Evolutionary conservation across 2,113 vertebrate species (phyloP), one percentile per base, ranked within the genome.

Genomic region (Malaclemys terrapin): DNA sequence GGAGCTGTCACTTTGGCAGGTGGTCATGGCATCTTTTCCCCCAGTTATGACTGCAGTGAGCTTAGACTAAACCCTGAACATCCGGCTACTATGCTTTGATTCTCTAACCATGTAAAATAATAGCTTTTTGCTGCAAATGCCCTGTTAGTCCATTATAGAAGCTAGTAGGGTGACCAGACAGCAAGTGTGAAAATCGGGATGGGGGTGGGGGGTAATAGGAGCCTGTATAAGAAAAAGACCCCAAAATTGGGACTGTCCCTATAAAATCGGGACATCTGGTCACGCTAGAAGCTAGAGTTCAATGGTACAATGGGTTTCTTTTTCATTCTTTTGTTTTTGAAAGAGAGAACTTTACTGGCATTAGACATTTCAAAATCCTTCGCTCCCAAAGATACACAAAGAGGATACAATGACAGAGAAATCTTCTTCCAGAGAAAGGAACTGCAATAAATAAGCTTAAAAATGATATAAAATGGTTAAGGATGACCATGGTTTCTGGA

Each of bases 51-150:
- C 95, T 96, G 87, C 75, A 87, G 31, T 7, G 72, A 95, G 47
- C 50, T 95, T 93, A 95, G 94, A 95, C 88, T 84, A 94, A 92
- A 91, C 35, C 50, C 85, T 87, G 96, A 96, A 38, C 19, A 96
- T 92, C 75, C 65, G 45, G 0, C 0, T 80, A 88, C 5, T 6
- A 75, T 49, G 83, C 94, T 95, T 94, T 89, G 96, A 96, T 95
- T 79, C 84, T 96, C 83, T 54, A 89, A 85, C 88, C 90, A 94
- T 87, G 89, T 92, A 65, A 84, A 91, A 93, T 65, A 86, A 87
- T 92, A 93, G 78, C 89, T 65, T 94, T 94, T 80, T 80, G n/a
- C 82, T 94, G 89, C 95, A 96, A 27, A 59, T 27, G 85, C 53
- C 53, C 57, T 89, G 88, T 96, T 91, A 94, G 89, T 90, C 90